Percentiles rank a stretch among this genome's conserved stretches.
These are phyloP conservation scores for Bubo scandiacus DNA, from an alignment of 2,113 vertebrate species.

Conservation along the genomic window DNA sequence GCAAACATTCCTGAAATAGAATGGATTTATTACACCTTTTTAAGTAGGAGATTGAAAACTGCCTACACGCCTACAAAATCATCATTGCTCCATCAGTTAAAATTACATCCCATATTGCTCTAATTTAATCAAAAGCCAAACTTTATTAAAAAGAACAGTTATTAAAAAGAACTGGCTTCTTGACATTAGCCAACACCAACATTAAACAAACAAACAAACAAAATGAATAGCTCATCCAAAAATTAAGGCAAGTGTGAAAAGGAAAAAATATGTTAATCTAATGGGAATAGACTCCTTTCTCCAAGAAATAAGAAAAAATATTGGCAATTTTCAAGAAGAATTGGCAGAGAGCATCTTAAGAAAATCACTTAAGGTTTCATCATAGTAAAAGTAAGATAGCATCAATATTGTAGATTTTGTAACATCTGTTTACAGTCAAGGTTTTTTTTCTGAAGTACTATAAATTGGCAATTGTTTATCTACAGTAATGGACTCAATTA, in stretches of 20 bases:
- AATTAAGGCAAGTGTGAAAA: neutral
- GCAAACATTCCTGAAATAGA: neutral
- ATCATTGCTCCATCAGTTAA: neutral
- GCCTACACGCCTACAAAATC: neutral
- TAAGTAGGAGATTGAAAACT: neutral
- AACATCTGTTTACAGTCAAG: slow-evolving; percentile 52
- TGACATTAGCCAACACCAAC: neutral
- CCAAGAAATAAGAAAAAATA: neutral
- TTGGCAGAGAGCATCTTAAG: neutral
- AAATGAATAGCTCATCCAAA: neutral
- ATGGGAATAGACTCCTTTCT: neutral
- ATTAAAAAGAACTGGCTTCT: neutral
- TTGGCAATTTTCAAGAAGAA: neutral
- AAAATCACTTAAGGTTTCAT: slow-evolving; percentile 1
- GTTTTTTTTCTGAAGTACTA: slow-evolving; percentile 44
- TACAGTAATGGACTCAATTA: slow-evolving; percentile 56
- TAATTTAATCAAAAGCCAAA: slow-evolving; percentile 3
- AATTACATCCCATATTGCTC: neutral
- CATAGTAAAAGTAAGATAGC: slow-evolving; percentile 6
- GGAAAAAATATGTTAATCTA: neutral
- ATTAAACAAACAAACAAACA: neutral
- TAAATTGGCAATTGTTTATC: slow-evolving; percentile 62
- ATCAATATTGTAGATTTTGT: slow-evolving; percentile 15
- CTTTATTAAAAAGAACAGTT: neutral
- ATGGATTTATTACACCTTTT: neutral